A percentile compares a stretch with the other conserved stretches of the same genome.
phyloP scores from a whole-genome alignment of 1,140 invertebrate species.

The Ptiloglossa arizonensis region DNA sequence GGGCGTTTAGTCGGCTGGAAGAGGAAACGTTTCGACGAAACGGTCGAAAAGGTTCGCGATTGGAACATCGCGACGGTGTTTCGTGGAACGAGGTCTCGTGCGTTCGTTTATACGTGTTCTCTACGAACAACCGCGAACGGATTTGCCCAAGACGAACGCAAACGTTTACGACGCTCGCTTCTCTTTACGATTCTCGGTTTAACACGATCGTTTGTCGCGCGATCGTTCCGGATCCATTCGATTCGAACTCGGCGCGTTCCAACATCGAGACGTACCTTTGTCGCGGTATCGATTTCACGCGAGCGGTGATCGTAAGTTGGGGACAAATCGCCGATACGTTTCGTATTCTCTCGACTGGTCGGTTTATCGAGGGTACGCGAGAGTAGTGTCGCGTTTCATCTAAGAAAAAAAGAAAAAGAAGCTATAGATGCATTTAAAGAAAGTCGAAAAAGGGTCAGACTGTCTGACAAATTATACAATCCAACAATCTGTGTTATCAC shows the following conservation, averaged over 20 bases:
- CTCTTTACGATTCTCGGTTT: not conserved
- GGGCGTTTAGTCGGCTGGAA: conserved; percentile 1
- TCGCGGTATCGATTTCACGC: not conserved
- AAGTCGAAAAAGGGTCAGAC: too few relatives aligned
- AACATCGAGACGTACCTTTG: too few relatives aligned
- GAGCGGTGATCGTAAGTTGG: not conserved
- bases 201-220: not conserved
- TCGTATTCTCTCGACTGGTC: too few relatives aligned
- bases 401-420: too few relatives aligned
- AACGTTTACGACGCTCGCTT: not conserved
- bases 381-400: too few relatives aligned
- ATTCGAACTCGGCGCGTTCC: too few relatives aligned
- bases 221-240: not conserved
- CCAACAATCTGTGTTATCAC: too few relatives aligned
- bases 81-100: not conserved
- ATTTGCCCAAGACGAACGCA: not conserved
- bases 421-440: too few relatives aligned
- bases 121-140: not conserved
- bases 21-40: conserved; percentile 8
- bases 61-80: not conserved
- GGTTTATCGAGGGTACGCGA: too few relatives aligned
- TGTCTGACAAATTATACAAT: too few relatives aligned
- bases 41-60: not conserved
- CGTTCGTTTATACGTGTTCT: not conserved
- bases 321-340: too few relatives aligned